phyloP scores from a whole-genome alignment of 2,113 vertebrate species.

The Henicopernis longicauda region DNA sequence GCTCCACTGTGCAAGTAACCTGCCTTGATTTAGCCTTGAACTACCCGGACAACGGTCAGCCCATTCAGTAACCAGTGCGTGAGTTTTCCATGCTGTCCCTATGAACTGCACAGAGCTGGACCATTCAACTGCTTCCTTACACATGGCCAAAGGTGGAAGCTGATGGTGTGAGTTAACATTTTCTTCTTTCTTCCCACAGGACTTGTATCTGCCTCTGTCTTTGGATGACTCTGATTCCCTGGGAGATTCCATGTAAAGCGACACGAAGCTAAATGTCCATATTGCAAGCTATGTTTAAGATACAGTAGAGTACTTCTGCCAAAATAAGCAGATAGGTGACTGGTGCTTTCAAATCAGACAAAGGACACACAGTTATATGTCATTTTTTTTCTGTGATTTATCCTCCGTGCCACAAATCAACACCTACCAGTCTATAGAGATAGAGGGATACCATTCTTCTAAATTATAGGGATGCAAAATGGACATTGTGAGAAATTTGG shows the following conservation, averaged over 20 bases:
- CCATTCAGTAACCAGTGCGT: neutral
- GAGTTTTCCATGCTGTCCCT: neutral
- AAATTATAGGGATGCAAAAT: slow-evolving; percentile 51
- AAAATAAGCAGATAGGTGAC: slow-evolving; percentile 69
- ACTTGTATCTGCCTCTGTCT: slow-evolving; percentile 95
- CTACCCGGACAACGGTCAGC: neutral
- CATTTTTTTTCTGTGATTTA: slow-evolving; percentile 74
- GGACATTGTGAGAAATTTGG: slow-evolving; percentile 20
- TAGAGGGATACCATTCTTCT: slow-evolving; percentile 74
- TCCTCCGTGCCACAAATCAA: slow-evolving; percentile 76
- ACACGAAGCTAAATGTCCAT: neutral
- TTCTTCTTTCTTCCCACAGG: slow-evolving; percentile 77
- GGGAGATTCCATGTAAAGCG: slow-evolving; percentile 92
- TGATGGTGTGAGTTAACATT: slow-evolving; percentile 64
- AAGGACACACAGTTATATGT: slow-evolving; percentile 71
- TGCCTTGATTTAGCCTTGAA: neutral
- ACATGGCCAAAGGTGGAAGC: neutral
- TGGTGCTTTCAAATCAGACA: slow-evolving; percentile 73
- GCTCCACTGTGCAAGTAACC: neutral
- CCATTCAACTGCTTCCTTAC: neutral
- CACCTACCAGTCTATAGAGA: slow-evolving; percentile 69
- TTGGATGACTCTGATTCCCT: slow-evolving; percentile 96
- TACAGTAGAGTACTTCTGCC: slow-evolving; percentile 59
- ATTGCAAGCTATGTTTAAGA: slow-evolving; percentile 43
- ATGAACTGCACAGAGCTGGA: rapidly evolving